Conservation (phyloP, 2,113 vertebrate species). For the Bombycilla garrulus region DNA sequence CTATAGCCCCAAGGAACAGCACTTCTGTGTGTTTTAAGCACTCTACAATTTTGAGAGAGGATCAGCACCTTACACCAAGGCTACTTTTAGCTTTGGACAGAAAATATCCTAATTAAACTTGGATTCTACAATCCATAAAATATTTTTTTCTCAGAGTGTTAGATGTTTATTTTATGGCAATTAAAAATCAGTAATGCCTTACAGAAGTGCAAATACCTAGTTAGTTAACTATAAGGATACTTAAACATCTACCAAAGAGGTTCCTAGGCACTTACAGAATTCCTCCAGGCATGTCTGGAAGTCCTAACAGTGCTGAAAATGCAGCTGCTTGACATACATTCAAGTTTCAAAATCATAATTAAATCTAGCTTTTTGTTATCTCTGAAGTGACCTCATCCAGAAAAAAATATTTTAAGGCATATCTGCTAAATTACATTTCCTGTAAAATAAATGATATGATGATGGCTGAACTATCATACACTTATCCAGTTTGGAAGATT, state of each 20-base stretch:
- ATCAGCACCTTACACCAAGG: background rate
- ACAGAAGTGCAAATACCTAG: background rate
- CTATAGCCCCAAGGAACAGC: background rate
- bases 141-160: background rate
- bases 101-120: background rate
- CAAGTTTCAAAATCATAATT: background rate
- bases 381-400: background rate
- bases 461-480: background rate
- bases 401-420: background rate
- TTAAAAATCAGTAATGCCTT: background rate
- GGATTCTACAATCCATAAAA: background rate
- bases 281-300: background rate
- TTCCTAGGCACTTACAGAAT: background rate
- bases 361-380: background rate
- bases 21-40: background rate
- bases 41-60: background rate
- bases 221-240: background rate
- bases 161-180: background rate
- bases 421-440: background rate
- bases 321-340: background rate
- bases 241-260: background rate
- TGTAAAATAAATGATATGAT: background rate
- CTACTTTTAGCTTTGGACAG: background rate
- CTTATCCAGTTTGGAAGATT: background rate
- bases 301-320: background rate